Base-by-base conservation (phyloP, 2,888 invertebrate species). In the Polymixis flavicincta region DNA sequence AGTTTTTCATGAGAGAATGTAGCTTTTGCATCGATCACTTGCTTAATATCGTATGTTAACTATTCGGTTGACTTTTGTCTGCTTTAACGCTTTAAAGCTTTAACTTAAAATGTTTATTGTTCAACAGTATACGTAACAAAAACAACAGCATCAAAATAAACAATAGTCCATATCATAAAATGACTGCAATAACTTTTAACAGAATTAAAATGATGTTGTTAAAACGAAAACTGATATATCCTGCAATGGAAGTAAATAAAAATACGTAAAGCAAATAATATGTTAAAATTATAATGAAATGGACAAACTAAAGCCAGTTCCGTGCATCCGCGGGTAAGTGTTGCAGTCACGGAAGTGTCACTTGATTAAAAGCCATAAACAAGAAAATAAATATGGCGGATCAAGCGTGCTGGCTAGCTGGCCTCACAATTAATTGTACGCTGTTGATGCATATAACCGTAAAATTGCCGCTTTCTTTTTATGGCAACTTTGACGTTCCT, bases 261-360 rank as follows among this genome's bases (percentile, higher is more conserved):
- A 71, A 14, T 61, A 59, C 19, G 73, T 42, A 72, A 70, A 74
- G 52, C 59, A 9, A 63, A 70, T 55, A 67, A 66, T 73, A 71
- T 48, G 55, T 63, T 69, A 45, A 82, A 83, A 74, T 76, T 76
- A 82, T 87, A 86, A 88, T 84, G 71, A 85, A 89, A 86, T 84
- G 78, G 76, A 74, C 73, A 77, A 85, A 86, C 73, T 82, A 83
- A 79, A 81, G 74, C 75, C 71, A 78, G 81, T 90, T 88, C 88
- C 90, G 90, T 92, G 92, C 89, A 86, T 85, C 88, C 80, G 78
- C 71, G 78, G 73, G 76, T 92, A 92, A 93, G 92, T 91, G 93
- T 88, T 84, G 91, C 88, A 90, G 92, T 93, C 94, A 94, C 94
- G 93, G 88, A 93, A 93, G 92, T 91, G 91, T 92, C 92, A 92